Conservation (phyloP, 2,113 vertebrate genomes). For the Psittacus erithacus region DNA sequence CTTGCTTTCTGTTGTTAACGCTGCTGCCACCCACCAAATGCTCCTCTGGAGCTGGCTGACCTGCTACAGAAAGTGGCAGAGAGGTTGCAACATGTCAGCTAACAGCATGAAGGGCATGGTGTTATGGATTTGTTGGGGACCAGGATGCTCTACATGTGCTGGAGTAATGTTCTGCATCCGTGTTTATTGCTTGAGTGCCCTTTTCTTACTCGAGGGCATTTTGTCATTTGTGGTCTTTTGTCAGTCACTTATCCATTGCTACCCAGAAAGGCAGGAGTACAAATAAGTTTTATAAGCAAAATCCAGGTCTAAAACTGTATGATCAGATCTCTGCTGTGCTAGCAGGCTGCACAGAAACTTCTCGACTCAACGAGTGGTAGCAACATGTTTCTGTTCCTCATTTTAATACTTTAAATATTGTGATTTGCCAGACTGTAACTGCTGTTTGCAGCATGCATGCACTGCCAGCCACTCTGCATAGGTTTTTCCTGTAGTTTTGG, state of each 20-base stretch:
- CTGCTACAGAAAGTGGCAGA: not conserved
- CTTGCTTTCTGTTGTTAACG: not conserved
- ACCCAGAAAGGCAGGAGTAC: not conserved
- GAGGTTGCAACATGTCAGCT: not conserved
- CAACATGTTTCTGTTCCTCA: not conserved
- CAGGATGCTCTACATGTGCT: not conserved
- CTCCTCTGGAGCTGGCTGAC: not conserved
- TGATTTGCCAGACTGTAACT: not conserved
- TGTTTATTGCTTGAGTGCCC: no score
- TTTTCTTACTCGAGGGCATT: not conserved
- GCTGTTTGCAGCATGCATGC: rapidly evolving
- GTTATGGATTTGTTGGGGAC: rapidly evolving
- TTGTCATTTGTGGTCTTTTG: not conserved
- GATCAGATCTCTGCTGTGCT: not conserved
- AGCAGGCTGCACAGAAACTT: not conserved
- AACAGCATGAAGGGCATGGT: rapidly evolving
- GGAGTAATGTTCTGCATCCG: not conserved
- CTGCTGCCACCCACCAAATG: not conserved
- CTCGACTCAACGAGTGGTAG: not conserved
- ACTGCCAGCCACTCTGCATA: not conserved
- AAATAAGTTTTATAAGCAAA: not conserved
- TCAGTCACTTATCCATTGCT: not conserved
- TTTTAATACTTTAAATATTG: not conserved
- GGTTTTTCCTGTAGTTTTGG: not conserved
- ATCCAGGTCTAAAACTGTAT: not conserved